These are phyloP conservation scores for Paramormyrops kingsleyae DNA, from an alignment of 2,113 vertebrate species.

Conservation along the genomic window DNA sequence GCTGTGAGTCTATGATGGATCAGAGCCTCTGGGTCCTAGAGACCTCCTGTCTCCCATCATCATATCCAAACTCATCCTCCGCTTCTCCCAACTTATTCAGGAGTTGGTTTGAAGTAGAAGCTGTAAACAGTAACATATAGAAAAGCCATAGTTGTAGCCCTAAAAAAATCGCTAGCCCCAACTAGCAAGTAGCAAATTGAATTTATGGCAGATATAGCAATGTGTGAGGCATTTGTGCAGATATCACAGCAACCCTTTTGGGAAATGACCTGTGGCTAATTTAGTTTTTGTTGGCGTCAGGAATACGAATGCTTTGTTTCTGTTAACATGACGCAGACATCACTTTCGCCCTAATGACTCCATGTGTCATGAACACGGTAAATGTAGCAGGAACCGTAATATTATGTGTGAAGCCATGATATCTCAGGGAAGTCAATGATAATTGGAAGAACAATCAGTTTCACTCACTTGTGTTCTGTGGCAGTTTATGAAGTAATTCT, in stretches of 20 bases:
- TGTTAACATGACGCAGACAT: background rate
- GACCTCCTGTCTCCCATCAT: background rate
- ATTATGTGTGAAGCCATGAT: background rate
- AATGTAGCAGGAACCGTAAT: background rate
- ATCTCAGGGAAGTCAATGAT: background rate
- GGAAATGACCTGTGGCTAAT: background rate
- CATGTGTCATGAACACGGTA: background rate
- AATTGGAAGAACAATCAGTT: background rate
- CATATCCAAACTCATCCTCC: background rate
- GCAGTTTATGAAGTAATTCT: background rate
- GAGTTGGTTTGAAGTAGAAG: conserved; percentile 3
- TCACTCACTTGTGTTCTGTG: background rate
- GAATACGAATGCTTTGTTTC: background rate
- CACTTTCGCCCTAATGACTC: background rate
- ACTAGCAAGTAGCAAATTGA: background rate
- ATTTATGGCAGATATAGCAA: background rate
- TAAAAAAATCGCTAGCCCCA: background rate
- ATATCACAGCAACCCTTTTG: background rate
- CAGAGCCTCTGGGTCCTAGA: background rate
- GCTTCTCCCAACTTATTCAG: background rate
- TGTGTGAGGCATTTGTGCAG: background rate
- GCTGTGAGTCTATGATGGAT: background rate
- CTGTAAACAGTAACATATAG: background rate
- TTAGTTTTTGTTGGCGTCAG: background rate
- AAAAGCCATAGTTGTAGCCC: background rate